Evolutionary conservation across 64 coral and sea anemone genomes (phyloP).

Genomic region (Dendronephthya gigantea): DNA sequence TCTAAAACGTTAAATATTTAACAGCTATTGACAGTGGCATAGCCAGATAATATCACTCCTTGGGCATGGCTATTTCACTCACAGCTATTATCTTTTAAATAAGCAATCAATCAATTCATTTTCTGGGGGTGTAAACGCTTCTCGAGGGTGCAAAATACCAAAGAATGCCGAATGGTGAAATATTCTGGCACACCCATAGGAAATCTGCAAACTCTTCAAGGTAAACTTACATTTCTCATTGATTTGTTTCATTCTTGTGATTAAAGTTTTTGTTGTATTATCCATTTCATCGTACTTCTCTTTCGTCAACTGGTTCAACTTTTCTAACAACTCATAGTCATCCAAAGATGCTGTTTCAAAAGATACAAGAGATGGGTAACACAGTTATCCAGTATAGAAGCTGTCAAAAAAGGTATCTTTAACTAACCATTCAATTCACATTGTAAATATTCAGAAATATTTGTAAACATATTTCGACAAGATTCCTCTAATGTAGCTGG

Average conservation of each 20-base stretch:
- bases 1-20: background rate
- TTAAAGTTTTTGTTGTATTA: background rate
- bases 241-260: background rate
- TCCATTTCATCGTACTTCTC: background rate
- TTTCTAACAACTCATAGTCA: background rate
- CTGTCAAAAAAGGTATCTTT: background rate
- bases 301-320: background rate
- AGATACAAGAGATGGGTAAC: background rate
- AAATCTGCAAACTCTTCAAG: background rate
- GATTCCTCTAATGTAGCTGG: background rate
- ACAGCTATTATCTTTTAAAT: too few relatives aligned
- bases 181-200: background rate
- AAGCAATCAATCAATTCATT: too few relatives aligned
- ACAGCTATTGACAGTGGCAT: too few relatives aligned
- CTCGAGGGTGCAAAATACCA: too few relatives aligned
- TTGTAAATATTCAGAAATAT: conserved; percentile 7
- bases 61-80: too few relatives aligned
- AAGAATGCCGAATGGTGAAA: too few relatives aligned
- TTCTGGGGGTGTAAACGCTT: too few relatives aligned
- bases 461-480: background rate
- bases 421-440: background rate
- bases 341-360: conserved; percentile 6
- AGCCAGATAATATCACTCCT: too few relatives aligned
- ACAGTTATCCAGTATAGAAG: background rate
- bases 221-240: background rate